A percentile compares a stretch with the other conserved stretches of the same genome.
Conservation (phyloP, 2,888 invertebrate genomes). For the Pachydiplax longipennis region DNA sequence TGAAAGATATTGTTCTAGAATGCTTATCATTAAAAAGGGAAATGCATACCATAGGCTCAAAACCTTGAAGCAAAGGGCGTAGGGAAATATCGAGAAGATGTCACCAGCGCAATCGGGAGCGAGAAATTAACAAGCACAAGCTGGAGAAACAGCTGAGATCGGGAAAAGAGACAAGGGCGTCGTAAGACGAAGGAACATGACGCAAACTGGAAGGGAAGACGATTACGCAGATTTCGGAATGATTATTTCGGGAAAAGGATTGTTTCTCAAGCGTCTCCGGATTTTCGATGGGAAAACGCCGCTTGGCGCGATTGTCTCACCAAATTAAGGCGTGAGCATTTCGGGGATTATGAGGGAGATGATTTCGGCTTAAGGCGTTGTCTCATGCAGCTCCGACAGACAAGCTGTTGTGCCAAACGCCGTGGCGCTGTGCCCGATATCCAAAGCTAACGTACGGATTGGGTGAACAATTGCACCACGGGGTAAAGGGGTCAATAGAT, state of each 20-base stretch:
- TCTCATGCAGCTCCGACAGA: neutral
- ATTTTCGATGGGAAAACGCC: conserved; percentile 15
- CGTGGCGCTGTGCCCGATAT: neutral
- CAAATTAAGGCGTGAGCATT: neutral
- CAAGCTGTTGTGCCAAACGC: neutral
- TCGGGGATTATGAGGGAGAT: neutral
- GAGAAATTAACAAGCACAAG: neutral
- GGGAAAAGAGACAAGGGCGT: neutral
- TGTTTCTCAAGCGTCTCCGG: neutral
- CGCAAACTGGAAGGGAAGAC: neutral
- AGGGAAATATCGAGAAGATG: neutral
- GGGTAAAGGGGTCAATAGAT: too few relatives aligned
- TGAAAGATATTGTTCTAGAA: too few relatives aligned
- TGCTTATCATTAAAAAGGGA: too few relatives aligned
- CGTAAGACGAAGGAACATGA: neutral
- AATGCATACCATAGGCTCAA: too few relatives aligned
- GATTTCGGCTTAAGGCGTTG: neutral
- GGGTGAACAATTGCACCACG: too few relatives aligned
- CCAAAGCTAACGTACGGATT: too few relatives aligned
- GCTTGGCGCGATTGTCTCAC: neutral
- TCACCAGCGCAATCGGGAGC: neutral
- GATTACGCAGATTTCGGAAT: conserved; percentile 13
- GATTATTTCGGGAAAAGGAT: neutral
- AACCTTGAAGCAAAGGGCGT: too few relatives aligned
- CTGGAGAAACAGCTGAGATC: neutral